Evolutionary conservation across 2,113 vertebrate genomes (phyloP).

Genomic region (Monarcha castaneiventris): DNA sequence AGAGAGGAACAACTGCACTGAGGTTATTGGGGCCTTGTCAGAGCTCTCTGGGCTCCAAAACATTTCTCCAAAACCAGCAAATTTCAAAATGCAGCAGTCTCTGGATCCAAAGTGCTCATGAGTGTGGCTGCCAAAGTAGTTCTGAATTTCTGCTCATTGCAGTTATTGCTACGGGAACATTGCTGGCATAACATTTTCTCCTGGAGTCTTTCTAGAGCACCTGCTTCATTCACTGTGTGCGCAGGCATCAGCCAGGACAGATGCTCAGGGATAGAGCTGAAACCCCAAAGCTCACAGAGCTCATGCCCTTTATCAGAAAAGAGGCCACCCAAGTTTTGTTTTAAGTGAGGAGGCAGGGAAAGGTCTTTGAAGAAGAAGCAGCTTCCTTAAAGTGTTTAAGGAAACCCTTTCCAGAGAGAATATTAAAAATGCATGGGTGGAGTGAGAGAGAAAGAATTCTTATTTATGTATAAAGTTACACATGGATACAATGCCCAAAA

Average conservation of each 20-base stretch:
- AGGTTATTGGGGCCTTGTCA: neutral
- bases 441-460: conserved; percentile 43
- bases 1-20: neutral
- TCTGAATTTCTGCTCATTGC: neutral
- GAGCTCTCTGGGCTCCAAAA: neutral
- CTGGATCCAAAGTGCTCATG: neutral
- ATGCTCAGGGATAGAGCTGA: conserved; percentile 1
- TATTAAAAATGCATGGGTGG: conserved; percentile 45
- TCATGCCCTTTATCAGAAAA: conserved; percentile 19
- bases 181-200: conserved; percentile 12
- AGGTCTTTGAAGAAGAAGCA: neutral
- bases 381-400: conserved; percentile 12
- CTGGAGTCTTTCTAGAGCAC: conserved; percentile 38
- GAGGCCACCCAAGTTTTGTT: conserved; percentile 40
- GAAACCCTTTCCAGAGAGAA: conserved; percentile 35
- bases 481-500: conserved; percentile 37
- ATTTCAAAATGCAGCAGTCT: neutral
- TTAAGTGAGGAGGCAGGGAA: neutral
- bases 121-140: conserved; percentile 9
- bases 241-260: neutral
- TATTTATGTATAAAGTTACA: conserved; percentile 62
- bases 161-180: neutral
- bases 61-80: neutral
- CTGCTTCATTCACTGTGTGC: neutral
- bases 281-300: neutral